Evolutionary conservation across 2,113 vertebrate species (phyloP), one percentile per base, ranked within the genome.

Genomic region (Stigmatopora argus): DNA sequence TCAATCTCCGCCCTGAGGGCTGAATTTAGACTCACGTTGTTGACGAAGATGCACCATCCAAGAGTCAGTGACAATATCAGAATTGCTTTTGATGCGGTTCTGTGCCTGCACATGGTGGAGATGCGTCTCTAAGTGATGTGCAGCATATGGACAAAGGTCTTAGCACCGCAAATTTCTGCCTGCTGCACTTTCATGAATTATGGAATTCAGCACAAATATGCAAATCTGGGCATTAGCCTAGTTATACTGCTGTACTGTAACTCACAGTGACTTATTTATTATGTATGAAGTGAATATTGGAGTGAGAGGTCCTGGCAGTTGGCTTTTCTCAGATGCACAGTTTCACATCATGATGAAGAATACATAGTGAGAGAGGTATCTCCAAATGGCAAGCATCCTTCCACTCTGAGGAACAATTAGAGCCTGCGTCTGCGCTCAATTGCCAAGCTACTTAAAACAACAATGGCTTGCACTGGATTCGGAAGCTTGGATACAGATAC

Each of bases 171-270:
- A 60, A 66, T 64, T 13, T 8, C 73, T 74, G 74, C 82, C 69
- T 75, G 41, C 78, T 68, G 71, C 64, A 58, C 52, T 3, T 75
- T 86, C 80, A 86, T 90, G 78, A 89, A 90, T 90, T 86, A 91
- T 89, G 79, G 74, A 90, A 75, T 69, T 76, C 26, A 48, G 74
- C 81, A 87, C 76, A 83, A 88, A 90, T 87, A 89, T 91, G 89
- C 83, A 87, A 88, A 92, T 91, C 46, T 70, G 64, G 61, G 83
- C 78, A 86, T 87, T 87, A 89, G 83, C 87, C 87, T 88, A 88
- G 86, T 89, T 90, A 78, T 85, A 71, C 75, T 81, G 73, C 78
- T 70, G 75, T 82, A 86, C 89, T 81, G 79, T 87, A 89, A 84
- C 66, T 86, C 85, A 84, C 80, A 87, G 78, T 81, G 75, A 77